phyloP scores from a whole-genome alignment of 2,888 invertebrate species.

The Tipula unca region DNA sequence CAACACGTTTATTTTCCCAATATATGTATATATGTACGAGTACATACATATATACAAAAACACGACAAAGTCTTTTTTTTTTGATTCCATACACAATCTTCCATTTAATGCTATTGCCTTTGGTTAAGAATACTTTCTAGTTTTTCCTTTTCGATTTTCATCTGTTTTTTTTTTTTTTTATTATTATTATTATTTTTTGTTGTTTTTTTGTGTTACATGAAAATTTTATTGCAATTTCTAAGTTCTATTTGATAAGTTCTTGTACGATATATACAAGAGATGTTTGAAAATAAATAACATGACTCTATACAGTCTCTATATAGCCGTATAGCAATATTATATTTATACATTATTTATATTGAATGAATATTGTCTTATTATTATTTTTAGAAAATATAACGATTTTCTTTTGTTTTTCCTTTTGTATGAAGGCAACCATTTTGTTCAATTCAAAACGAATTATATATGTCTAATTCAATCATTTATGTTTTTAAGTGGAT shows the following conservation, averaged over 20 bases:
- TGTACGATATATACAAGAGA: background rate
- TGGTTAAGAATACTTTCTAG: conserved; percentile 8
- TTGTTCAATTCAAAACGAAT: background rate
- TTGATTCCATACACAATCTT: background rate
- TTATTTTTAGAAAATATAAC: conserved; percentile 8
- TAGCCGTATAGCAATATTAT: background rate
- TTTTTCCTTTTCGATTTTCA: conserved; percentile 8
- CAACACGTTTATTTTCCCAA: background rate
- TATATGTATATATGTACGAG: no score
- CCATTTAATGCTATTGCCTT: conserved; percentile 4
- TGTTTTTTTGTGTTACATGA: background rate
- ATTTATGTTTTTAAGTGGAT: background rate
- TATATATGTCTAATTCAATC: background rate
- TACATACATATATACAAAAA: background rate
- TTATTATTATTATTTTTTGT: no score
- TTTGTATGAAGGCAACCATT: background rate
- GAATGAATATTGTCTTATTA: conserved; percentile 8
- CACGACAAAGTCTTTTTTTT: background rate
- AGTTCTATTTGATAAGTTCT: background rate
- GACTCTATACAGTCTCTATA: background rate
- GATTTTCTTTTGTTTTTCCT: background rate
- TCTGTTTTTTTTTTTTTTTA: background rate
- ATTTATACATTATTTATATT: background rate
- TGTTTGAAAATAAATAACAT: background rate
- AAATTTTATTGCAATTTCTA: conserved; percentile 14